A percentile compares a stretch with the other conserved stretches of the same genome.
Evolutionary conservation across 2,113 vertebrate genomes (phyloP).

Genomic region (Plecotus auritus): DNA sequence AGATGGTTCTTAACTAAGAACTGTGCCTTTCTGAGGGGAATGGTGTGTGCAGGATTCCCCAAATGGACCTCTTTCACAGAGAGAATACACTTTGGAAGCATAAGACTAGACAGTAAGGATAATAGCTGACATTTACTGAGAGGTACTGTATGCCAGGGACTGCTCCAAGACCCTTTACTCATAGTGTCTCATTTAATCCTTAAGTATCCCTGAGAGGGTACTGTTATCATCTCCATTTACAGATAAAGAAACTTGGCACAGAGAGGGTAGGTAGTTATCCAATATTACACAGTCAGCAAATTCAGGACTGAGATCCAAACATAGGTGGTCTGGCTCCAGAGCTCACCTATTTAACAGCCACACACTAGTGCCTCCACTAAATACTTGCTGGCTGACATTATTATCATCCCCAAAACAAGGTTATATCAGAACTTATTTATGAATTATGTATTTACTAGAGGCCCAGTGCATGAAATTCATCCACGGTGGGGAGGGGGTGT

Average conservation of each 20-base stretch:
- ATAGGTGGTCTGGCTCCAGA: background rate
- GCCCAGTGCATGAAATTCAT: no score
- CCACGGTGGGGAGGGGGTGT: no score
- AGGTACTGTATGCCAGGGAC: background rate
- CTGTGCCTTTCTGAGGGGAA: background rate
- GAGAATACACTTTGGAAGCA: background rate
- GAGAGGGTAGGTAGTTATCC: background rate
- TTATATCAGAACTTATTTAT: background rate
- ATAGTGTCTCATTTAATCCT: background rate
- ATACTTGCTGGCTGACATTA: background rate
- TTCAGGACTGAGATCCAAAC: background rate
- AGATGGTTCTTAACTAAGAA: background rate
- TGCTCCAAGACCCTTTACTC: background rate
- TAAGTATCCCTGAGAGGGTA: background rate
- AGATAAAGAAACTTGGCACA: background rate
- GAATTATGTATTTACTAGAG: background rate
- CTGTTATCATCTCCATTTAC: background rate
- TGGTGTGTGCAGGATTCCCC: background rate
- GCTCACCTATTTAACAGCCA: background rate
- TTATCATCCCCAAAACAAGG: background rate
- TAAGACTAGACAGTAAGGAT: background rate
- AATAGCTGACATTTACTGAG: background rate
- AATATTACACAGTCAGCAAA: background rate
- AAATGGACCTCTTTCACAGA: background rate
- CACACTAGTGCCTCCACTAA: background rate